Evolutionary conservation across 1,140 invertebrate species (phyloP).

Genomic region (Drosophila bocki): DNA sequence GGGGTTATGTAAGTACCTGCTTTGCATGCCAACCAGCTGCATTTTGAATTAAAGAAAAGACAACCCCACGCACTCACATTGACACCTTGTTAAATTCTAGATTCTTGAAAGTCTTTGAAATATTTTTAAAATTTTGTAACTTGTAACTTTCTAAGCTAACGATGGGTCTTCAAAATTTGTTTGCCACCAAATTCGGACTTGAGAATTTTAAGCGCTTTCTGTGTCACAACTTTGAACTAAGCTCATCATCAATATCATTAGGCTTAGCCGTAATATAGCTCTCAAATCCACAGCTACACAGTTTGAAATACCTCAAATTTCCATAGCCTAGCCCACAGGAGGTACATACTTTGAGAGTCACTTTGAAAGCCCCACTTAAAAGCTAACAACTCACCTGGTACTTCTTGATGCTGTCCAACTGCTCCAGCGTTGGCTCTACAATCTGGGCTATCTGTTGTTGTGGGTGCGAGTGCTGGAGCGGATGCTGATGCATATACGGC

Average conservation of each 20-base stretch:
- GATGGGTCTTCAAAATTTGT: too few species aligned
- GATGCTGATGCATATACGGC: slow-evolving; percentile 72
- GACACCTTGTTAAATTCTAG: not conserved
- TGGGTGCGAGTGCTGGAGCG: slow-evolving; percentile 74
- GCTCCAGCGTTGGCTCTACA: slow-evolving; percentile 91
- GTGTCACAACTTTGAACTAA: too few species aligned
- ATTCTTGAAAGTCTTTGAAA: not conserved
- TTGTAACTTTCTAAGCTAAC: too few species aligned
- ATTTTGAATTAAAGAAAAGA: slow-evolving; percentile 13
- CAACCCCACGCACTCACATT: not conserved
- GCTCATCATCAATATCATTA: too few species aligned
- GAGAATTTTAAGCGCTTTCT: too few species aligned
- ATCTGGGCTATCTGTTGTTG: slow-evolving; percentile 85
- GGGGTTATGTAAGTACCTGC: slow-evolving; percentile 36
- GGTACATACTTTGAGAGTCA: not conserved
- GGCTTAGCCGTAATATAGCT: too few species aligned
- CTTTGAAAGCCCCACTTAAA: not conserved
- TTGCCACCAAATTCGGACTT: too few species aligned
- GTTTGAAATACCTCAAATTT: not conserved
- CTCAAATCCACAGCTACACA: not conserved
- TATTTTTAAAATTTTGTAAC: too few species aligned
- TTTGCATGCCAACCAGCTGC: slow-evolving; percentile 61
- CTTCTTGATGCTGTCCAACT: slow-evolving; percentile 95
- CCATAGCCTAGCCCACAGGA: slow-evolving; percentile 44
- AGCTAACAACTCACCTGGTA: slow-evolving; percentile 90